phyloP scores from a whole-genome alignment of 2,797 vertebrate species.

The Paratrypauchen microcephalus region DNA sequence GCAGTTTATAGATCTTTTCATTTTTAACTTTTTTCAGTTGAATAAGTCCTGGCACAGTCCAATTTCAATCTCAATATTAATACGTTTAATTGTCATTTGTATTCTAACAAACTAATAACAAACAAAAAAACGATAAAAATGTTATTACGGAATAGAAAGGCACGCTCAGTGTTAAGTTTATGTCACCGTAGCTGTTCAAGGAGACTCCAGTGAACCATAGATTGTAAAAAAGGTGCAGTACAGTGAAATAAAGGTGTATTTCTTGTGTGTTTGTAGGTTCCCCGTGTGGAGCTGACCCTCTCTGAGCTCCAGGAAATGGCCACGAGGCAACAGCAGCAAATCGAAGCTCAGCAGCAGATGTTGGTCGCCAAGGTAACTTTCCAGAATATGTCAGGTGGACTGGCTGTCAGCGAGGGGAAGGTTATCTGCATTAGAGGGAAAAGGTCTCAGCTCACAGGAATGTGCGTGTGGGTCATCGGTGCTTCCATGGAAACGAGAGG shows the following conservation, averaged over 20 bases:
- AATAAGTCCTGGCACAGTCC: too few relatives aligned
- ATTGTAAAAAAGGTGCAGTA: background rate
- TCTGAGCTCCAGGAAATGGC: constrained; percentile 98
- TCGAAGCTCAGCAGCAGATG: constrained; percentile 97
- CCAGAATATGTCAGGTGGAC: constrained; percentile 30
- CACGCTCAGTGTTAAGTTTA: background rate
- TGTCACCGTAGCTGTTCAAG: background rate
- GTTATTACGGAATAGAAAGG: too few relatives aligned
- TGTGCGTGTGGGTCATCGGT: constrained; percentile 19
- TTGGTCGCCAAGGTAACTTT: constrained; percentile 92
- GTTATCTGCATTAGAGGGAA: constrained; percentile 45
- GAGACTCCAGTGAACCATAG: background rate
- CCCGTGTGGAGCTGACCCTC: constrained; percentile 92
- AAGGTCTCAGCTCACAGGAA: constrained; percentile 24
- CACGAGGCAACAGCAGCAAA: constrained; percentile 93
- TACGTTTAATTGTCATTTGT: too few relatives aligned
- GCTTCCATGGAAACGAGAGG: constrained; percentile 30
- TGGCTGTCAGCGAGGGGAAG: constrained; percentile 41
- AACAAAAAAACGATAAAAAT: too few relatives aligned
- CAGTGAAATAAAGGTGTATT: constrained; percentile 2
- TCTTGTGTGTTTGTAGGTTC: constrained; percentile 55
- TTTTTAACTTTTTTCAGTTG: too few relatives aligned
- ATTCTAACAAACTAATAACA: too few relatives aligned
- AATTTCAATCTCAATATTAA: too few relatives aligned
- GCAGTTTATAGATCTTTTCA: too few relatives aligned